phyloP scores from a whole-genome alignment of 2,113 vertebrate species.

The Hepsetus odoe region DNA sequence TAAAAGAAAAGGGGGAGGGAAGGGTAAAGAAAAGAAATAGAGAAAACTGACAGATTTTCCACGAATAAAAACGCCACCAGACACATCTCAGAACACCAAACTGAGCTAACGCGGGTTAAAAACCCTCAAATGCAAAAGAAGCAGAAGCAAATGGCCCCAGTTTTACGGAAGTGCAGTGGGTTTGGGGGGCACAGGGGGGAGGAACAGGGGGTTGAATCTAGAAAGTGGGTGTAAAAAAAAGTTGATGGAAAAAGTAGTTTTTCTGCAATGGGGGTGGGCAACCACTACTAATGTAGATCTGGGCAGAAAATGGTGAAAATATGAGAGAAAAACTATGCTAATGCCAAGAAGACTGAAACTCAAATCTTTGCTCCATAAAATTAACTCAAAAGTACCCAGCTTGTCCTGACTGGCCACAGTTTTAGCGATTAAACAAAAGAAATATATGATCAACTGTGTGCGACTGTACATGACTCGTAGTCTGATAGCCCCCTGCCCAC shows the following conservation, averaged over 20 bases:
- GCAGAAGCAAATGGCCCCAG: conserved; percentile 18
- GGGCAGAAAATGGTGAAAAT: background rate
- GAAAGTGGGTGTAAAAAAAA: background rate
- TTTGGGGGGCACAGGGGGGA: background rate
- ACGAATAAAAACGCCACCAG: conserved; percentile 73
- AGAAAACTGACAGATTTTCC: conserved; percentile 49
- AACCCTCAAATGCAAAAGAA: background rate
- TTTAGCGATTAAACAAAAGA: conserved; percentile 38
- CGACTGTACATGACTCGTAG: conserved; percentile 38
- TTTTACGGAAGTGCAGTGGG: background rate
- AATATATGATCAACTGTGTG: conserved; percentile 38
- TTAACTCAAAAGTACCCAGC: conserved; percentile 14
- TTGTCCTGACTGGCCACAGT: conserved; percentile 47
- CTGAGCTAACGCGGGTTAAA: conserved; percentile 47
- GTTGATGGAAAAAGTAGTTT: background rate
- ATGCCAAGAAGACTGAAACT: background rate
- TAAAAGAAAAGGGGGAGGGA: conserved; percentile 55
- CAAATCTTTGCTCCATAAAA: background rate
- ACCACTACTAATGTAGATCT: background rate
- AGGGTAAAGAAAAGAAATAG: conserved; percentile 16
- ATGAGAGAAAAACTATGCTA: background rate
- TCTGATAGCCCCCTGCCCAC: conserved; percentile 12
- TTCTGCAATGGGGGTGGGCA: background rate
- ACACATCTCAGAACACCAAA: conserved; percentile 72
- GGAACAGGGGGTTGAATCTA: background rate